Percentiles rank a stretch among this genome's conserved stretches.
Evolutionary conservation across 2,888 invertebrate species (phyloP).

Genomic region (Vandiemenella viatica): DNA sequence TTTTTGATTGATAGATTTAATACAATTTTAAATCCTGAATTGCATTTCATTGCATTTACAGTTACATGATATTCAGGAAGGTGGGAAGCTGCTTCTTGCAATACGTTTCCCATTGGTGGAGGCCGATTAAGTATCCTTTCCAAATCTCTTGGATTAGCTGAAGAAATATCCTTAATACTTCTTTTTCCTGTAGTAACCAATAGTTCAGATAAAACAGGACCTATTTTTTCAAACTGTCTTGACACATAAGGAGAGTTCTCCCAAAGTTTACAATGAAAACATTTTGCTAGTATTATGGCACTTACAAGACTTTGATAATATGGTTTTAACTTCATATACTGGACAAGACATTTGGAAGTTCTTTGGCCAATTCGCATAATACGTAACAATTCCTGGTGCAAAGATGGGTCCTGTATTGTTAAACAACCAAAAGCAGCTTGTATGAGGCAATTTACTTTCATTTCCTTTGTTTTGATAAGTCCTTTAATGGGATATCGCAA

Average conservation of each 20-base stretch:
- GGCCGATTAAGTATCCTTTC: slow-evolving; percentile 62
- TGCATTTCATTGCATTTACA: slow-evolving; percentile 15
- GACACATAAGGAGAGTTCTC: slow-evolving; percentile 54
- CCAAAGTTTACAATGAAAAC: slow-evolving; percentile 53
- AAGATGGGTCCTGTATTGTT: slow-evolving; percentile 46
- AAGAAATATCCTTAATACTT: slow-evolving; percentile 44
- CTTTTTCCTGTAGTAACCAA: slow-evolving; percentile 51
- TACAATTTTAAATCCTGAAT: slow-evolving; percentile 17
- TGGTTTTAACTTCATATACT: slow-evolving; percentile 19
- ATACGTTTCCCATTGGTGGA: slow-evolving; percentile 53
- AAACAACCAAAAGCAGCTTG: slow-evolving; percentile 60
- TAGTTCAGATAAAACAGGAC: slow-evolving; percentile 43
- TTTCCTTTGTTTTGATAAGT: slow-evolving; percentile 49
- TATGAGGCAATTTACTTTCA: slow-evolving; percentile 64
- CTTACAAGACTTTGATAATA: slow-evolving; percentile 40
- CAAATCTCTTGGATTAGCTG: slow-evolving; percentile 54
- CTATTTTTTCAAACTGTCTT: slow-evolving; percentile 56
- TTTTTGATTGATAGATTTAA: slow-evolving; percentile 31
- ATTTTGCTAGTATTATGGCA: slow-evolving; percentile 47
- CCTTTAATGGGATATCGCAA: slow-evolving; percentile 56
- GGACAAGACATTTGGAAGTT: slow-evolving; percentile 41
- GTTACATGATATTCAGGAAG: slow-evolving; percentile 46
- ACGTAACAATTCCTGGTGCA: slow-evolving; percentile 52
- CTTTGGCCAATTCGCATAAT: slow-evolving; percentile 52
- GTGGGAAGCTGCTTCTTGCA: slow-evolving; percentile 43